phyloP scores from a whole-genome alignment of 2,113 vertebrate genomes.

The Grammomys dolichurus region DNA sequence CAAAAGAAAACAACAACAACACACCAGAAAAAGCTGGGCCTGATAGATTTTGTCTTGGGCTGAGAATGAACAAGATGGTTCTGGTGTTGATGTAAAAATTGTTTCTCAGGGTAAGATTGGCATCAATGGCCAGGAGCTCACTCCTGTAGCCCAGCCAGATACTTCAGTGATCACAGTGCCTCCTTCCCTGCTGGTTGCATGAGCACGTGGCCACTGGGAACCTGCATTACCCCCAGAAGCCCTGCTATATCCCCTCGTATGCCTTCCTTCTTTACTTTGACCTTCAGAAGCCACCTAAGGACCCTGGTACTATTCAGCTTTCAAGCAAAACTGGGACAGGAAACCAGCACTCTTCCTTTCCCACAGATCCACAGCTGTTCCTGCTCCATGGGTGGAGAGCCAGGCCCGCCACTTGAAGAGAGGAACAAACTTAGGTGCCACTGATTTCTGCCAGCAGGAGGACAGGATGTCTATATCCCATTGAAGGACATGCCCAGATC shows the following conservation, averaged over 20 bases:
- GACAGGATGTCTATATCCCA: conserved; percentile 67
- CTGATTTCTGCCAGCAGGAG: conserved; percentile 72
- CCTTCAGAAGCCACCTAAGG: conserved; percentile 71
- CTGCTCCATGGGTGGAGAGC: conserved; percentile 49
- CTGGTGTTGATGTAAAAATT: not conserved
- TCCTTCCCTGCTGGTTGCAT: not conserved
- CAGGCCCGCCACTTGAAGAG: conserved; percentile 57
- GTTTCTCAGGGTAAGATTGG: not conserved
- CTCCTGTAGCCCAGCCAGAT: not conserved
- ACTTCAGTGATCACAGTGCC: not conserved
- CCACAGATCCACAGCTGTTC: conserved; percentile 76
- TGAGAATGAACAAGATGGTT: not conserved
- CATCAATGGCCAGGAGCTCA: not conserved
- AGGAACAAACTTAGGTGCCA: conserved; percentile 71
- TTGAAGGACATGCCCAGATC: conserved; percentile 83
- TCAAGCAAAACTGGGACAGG: conserved; percentile 63
- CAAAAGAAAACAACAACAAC: not conserved
- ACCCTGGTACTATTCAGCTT: conserved; percentile 44
- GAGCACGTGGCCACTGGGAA: not conserved
- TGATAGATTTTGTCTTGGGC: conserved; percentile 52
- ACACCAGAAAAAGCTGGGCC: conserved; percentile 35
- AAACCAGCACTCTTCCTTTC: conserved; percentile 63
- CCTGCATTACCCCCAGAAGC: not conserved
- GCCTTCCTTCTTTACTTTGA: not conserved
- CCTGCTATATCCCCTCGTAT: not conserved